Evolutionary conservation across 2,113 vertebrate genomes (phyloP).

Genomic region (Pelvicachromis taeniatus): DNA sequence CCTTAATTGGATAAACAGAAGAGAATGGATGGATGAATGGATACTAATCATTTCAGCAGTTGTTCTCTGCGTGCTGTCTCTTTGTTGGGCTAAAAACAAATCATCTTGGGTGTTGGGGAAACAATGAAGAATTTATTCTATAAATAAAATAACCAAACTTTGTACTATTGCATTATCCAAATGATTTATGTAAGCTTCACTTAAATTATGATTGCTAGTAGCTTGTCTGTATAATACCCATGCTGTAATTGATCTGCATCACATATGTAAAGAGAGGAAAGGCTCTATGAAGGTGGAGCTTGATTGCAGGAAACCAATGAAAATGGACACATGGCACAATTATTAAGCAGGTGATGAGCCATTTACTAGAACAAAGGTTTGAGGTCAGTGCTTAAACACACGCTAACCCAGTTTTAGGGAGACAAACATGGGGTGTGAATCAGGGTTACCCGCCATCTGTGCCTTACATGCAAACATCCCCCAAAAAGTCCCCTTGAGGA

Average conservation of each 20-base stretch:
- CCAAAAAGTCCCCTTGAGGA: conserved; percentile 21
- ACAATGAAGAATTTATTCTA: not conserved
- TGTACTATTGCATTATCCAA: not conserved
- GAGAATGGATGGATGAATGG: not conserved
- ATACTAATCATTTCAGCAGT: not conserved
- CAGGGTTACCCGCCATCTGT: conserved; percentile 50
- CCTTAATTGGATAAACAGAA: not conserved
- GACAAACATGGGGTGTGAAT: conserved; percentile 15
- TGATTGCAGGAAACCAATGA: not conserved
- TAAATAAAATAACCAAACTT: not conserved
- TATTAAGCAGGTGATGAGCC: not conserved
- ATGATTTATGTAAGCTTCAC: not conserved
- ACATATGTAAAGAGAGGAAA: not conserved
- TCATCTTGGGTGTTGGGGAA: not conserved
- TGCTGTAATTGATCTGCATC: not conserved
- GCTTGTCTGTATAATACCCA: not conserved
- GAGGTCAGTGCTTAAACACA: conserved; percentile 2
- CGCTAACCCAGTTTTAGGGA: conserved; percentile 12
- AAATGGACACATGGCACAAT: not conserved
- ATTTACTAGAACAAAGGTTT: conserved; percentile 3
- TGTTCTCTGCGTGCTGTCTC: not conserved
- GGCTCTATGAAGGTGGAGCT: not conserved
- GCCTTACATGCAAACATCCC: conserved; percentile 20
- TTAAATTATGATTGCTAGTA: not conserved
- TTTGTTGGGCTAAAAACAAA: not conserved